Percentiles rank a stretch among this genome's conserved stretches.
phyloP scores from a whole-genome alignment of 2,888 invertebrate genomes.

The Coecobrya sp. region DNA sequence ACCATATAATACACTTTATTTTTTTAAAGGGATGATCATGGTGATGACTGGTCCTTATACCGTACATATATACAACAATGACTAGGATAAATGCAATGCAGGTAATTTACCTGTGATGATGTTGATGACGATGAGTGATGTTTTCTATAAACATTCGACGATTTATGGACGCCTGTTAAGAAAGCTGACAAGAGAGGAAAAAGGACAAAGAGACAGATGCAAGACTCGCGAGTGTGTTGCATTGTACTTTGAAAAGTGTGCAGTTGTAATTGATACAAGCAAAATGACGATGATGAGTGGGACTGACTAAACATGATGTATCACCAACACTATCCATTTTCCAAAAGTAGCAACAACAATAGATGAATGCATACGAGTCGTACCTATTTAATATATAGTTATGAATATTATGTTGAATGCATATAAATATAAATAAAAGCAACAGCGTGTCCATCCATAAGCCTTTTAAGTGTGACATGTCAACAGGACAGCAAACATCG shows the following conservation, averaged over 20 bases:
- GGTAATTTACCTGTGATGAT: slow-evolving; percentile 76
- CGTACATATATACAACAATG: background rate
- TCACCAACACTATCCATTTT: slow-evolving; percentile 31
- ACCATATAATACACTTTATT: slow-evolving; percentile 35
- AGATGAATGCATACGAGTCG: background rate
- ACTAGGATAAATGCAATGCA: slow-evolving; percentile 22
- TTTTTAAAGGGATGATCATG: slow-evolving; percentile 39
- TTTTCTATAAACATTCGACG: slow-evolving; percentile 64
- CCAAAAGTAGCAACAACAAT: background rate
- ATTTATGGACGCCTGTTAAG: slow-evolving; percentile 63
- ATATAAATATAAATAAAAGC: background rate
- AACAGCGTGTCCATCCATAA: slow-evolving; percentile 46
- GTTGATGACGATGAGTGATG: slow-evolving; percentile 33
- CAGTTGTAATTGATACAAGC: slow-evolving; percentile 54
- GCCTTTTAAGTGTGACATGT: slow-evolving; percentile 82
- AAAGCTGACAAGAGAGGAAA: slow-evolving; percentile 27
- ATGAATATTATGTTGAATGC: background rate
- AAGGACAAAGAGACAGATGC: slow-evolving; percentile 48
- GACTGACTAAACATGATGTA: slow-evolving; percentile 62
- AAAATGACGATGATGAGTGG: slow-evolving; percentile 14
- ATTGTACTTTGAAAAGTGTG: slow-evolving; percentile 36
- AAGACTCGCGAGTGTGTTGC: slow-evolving; percentile 23
- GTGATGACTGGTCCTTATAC: background rate
- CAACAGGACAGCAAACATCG: slow-evolving; percentile 67
- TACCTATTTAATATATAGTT: background rate